Conservation (phyloP, 2,113 vertebrate species). For the Pristiophorus japonicus region DNA sequence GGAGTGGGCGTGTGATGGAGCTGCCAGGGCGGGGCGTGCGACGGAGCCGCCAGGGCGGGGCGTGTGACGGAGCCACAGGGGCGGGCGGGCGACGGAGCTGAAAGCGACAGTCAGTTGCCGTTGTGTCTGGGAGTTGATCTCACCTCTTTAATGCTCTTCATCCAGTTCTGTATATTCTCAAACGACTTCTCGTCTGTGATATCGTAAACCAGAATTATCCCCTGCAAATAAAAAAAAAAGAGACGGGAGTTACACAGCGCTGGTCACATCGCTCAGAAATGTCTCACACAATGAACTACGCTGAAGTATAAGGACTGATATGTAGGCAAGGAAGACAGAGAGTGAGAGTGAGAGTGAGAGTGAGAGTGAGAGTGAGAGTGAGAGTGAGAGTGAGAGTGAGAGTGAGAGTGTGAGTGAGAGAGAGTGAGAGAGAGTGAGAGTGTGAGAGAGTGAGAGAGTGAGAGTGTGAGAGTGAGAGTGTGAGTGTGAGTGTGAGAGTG, state of each 20-base stretch:
- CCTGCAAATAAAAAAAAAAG: conserved; percentile 52
- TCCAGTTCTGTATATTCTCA: conserved; percentile 82
- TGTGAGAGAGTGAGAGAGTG: background rate
- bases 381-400: background rate
- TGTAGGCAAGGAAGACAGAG: background rate
- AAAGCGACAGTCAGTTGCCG: background rate
- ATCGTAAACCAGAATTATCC: conserved; percentile 89
- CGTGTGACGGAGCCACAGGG: background rate
- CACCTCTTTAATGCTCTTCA: conserved; percentile 65
- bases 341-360: background rate
- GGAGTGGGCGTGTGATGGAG: too few relatives aligned
- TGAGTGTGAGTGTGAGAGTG: background rate
- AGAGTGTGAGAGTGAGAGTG: background rate
- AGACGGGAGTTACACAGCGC: background rate
- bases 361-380: too few relatives aligned
- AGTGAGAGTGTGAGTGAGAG: background rate
- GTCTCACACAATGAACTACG: background rate
- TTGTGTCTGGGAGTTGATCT: background rate
- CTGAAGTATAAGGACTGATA: background rate
- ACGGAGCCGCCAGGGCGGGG: background rate
- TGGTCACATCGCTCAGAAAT: background rate
- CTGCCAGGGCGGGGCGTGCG: too few relatives aligned
- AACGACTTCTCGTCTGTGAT: conserved; percentile 89
- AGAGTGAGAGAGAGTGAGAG: background rate
- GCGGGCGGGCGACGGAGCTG: background rate